Base-by-base conservation (phyloP, 2,888 invertebrate genomes). In the Melinaea menophilus region DNA sequence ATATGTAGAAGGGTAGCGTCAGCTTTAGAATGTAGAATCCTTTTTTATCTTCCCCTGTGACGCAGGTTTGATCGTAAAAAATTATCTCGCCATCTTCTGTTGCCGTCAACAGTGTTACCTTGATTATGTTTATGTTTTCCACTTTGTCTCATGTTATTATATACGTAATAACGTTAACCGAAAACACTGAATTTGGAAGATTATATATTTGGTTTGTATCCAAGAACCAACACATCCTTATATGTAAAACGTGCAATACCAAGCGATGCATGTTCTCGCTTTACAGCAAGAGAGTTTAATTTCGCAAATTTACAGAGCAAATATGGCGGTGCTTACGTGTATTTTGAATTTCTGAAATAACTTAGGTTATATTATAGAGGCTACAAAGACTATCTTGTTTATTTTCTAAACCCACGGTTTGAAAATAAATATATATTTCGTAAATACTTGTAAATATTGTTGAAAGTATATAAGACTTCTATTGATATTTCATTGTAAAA, bases 241-340 rank as follows among this genome's bases (percentile, higher is more conserved):
- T 31, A 51, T 5, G 51, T 4, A 51, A 51, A 51, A 51, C 31
- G 31, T 31, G 51, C 5, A 51, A 51, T 51, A 31, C 31, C 0
- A 60, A 58, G 55, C 57, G 57, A 59, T 54, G 58, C 22, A 47
- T 58, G 45, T 55, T 61, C 64, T 61, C 61, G 33, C 61, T 55
- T 37, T 58, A 61, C 37, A 64, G 55, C 58, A 55, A 58, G 37
- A 55, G 35, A 46, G 55, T 61, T 61, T 58, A 61, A 64, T 64
- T 61, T 64, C 61, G 5, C 47, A 55, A 61, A 48, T 62, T 62
- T 61, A 51, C 61, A 54, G 37, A 58, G 56, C 58, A 48, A 64
- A 64, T 58, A 61, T 5, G 31, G n/a, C 33, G 47, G 31, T 59
- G 63, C 41, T 56, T 54, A 35, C 51, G 9, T 3, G 58, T 61